These are phyloP conservation scores for Scotopteryx bipunctaria DNA, from an alignment of 2,888 invertebrate genomes.

Conservation along the genomic window DNA sequence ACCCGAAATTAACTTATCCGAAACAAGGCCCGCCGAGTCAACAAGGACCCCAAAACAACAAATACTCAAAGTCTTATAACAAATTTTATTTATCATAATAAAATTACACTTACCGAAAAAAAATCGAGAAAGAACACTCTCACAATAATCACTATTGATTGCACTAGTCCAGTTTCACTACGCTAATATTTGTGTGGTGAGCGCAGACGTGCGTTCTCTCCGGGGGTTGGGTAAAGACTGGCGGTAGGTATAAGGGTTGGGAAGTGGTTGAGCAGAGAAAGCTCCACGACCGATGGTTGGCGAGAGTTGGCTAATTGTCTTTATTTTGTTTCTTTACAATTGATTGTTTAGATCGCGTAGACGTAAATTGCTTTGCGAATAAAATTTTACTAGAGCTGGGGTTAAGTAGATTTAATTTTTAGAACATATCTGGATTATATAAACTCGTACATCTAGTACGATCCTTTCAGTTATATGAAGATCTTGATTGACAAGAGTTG, in stretches of 20 bases:
- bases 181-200: conserved; percentile 13
- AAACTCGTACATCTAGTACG: too few relatives aligned
- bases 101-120: conserved; percentile 25
- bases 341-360: conserved; percentile 15
- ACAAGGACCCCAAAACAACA: conserved; percentile 11
- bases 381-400: background rate
- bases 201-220: conserved; percentile 16
- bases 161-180: conserved; percentile 21
- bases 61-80: background rate
- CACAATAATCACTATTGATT: conserved; percentile 26
- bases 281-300: conserved; percentile 1
- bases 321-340: conserved; percentile 17
- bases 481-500: too few relatives aligned
- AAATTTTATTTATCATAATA: background rate
- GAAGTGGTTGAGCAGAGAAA: background rate
- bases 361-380: conserved; percentile 9
- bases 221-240: conserved; percentile 15
- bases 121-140: conserved; percentile 1
- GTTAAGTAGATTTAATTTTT: background rate
- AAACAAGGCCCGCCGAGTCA: background rate
- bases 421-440: background rate
- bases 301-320: conserved; percentile 21
- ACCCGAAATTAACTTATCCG: background rate
- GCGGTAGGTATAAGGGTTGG: background rate
- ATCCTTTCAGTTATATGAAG: too few relatives aligned